Conservation (phyloP, 2,113 vertebrate genomes). For the Pungitius pungitius region DNA sequence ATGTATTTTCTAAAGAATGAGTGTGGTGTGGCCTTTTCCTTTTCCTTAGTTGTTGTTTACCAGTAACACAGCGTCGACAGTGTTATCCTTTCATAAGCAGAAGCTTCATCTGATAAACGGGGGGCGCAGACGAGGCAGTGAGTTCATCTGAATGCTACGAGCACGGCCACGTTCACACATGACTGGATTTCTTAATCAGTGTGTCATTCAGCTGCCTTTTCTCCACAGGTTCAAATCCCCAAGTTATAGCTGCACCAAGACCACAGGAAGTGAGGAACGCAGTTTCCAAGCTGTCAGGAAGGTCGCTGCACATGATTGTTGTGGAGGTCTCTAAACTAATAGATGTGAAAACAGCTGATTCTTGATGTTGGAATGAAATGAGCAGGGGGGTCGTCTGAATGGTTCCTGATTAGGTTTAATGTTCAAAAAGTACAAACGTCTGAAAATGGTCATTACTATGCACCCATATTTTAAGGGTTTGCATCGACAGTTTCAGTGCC, state of each 20-base stretch:
- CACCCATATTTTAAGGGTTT: background rate
- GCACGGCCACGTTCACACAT: constrained; percentile 58
- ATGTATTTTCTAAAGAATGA: background rate
- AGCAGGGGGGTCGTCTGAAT: background rate
- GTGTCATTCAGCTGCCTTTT: constrained; percentile 55
- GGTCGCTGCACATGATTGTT: constrained; percentile 33
- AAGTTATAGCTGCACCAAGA: constrained; percentile 49
- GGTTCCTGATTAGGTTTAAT: background rate
- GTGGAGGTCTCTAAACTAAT: constrained; percentile 30
- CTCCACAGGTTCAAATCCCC: constrained; percentile 55
- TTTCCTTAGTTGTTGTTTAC: background rate
- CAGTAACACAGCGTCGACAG: constrained; percentile 2
- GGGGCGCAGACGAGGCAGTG: constrained; percentile 32
- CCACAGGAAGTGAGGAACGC: constrained; percentile 7
- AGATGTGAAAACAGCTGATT: background rate
- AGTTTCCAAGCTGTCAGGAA: constrained; percentile 26
- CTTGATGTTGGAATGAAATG: background rate
- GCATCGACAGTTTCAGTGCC: background rate
- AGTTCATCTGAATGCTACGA: constrained; percentile 57
- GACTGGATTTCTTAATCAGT: constrained; percentile 67
- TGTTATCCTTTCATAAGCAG: constrained; percentile 5
- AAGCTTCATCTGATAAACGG: constrained; percentile 37
- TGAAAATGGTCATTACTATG: background rate
- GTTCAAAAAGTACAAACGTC: background rate
- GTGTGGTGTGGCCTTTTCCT: background rate